Percentiles rank a stretch among this genome's conserved stretches.
phyloP scores from a whole-genome alignment of 2,888 invertebrate species.

The Nasonovia ribisnigri region DNA sequence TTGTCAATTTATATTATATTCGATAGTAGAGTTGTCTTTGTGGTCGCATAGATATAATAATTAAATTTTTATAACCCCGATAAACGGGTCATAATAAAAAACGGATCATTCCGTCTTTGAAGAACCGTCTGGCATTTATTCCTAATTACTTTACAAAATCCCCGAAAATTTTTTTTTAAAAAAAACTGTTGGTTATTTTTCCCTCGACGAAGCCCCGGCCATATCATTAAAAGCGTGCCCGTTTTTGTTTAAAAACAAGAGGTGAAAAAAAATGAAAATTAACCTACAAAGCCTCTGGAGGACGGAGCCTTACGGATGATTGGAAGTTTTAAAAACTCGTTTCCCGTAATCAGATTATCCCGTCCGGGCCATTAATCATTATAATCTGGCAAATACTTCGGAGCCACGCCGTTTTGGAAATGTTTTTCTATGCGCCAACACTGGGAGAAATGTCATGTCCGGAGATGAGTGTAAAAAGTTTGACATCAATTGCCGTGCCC shows the following conservation, averaged over 20 bases:
- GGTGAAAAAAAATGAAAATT: conserved; percentile 57
- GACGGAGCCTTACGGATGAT: conserved; percentile 44
- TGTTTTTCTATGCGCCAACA: conserved; percentile 24
- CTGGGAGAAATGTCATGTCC: conserved; percentile 37
- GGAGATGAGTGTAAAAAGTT: conserved; percentile 53
- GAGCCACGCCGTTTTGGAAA: conserved; percentile 30
- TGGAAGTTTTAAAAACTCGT: conserved; percentile 64
- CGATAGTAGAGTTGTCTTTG: background rate
- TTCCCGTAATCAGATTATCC: conserved; percentile 61
- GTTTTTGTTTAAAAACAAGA: conserved; percentile 33
- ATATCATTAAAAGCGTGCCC: conserved; percentile 2
- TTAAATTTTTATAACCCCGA: background rate
- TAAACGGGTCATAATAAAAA: background rate
- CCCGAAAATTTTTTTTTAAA: background rate
- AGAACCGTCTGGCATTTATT: conserved; percentile 20
- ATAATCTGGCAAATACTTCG: conserved; percentile 49
- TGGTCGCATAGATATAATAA: background rate
- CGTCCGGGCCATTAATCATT: conserved; percentile 60
- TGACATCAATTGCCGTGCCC: conserved; percentile 3
- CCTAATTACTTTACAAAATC: conserved; percentile 32
- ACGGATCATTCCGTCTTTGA: background rate
- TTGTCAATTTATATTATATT: background rate
- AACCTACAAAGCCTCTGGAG: conserved; percentile 57
- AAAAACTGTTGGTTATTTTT: conserved; percentile 47
- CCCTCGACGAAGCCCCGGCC: background rate